These are phyloP conservation scores for Crocidura indochinensis DNA, from an alignment of 2,797 vertebrate genomes.

Conservation along the genomic window DNA sequence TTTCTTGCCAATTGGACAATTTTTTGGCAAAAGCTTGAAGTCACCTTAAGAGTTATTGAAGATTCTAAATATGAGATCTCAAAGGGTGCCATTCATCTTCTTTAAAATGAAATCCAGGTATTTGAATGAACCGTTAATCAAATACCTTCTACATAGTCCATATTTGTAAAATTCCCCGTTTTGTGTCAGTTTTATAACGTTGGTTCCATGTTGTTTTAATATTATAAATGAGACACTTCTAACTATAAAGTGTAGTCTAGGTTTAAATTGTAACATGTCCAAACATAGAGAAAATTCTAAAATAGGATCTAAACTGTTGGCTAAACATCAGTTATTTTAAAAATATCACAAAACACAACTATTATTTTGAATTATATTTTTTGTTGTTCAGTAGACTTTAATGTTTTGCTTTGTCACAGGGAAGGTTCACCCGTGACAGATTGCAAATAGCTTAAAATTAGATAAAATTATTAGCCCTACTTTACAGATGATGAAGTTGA, in stretches of 20 bases:
- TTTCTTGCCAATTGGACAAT: constrained; percentile 68
- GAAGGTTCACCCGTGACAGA: not conserved
- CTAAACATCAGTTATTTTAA: constrained; percentile 55
- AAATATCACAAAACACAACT: constrained; percentile 53
- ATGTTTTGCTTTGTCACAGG: constrained; percentile 47
- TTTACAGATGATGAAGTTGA: constrained; percentile 39
- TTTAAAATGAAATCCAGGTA: constrained; percentile 41
- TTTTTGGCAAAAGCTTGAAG: constrained; percentile 62
- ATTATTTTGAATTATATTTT: constrained; percentile 60
- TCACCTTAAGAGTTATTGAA: constrained; percentile 54
- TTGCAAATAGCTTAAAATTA: not conserved
- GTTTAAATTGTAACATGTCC: constrained; percentile 40
- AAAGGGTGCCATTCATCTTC: constrained; percentile 38
- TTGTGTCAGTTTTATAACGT: constrained; percentile 58
- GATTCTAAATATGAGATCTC: constrained; percentile 50
- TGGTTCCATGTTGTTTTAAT: constrained; percentile 65
- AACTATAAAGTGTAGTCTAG: constrained; percentile 54
- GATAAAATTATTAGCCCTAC: constrained; percentile 1
- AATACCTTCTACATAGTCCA: constrained; percentile 11
- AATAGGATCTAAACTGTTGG: constrained; percentile 44
- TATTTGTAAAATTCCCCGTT: constrained; percentile 30
- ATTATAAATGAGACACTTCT: constrained; percentile 49
- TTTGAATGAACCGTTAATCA: constrained; percentile 38
- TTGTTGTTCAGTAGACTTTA: constrained; percentile 22
- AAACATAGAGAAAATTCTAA: constrained; percentile 55